Evolutionary conservation across 2,113 vertebrate genomes (phyloP), one percentile per base, ranked within the genome.

Genomic region (Siphamia tubifer): DNA sequence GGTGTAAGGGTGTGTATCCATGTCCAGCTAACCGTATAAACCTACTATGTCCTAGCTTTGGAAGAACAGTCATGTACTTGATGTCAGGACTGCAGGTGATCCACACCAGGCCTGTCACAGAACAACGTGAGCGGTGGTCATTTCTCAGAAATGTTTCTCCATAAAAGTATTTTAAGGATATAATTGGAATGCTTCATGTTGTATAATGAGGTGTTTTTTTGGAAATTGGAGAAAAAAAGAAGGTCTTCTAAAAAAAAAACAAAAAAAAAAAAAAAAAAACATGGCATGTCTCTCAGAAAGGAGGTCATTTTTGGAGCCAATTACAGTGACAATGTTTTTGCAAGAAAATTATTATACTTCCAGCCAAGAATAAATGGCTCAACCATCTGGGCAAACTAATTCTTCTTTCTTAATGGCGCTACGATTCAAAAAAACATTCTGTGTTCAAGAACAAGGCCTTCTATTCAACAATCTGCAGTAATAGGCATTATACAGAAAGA

Each of bases 381-480:
- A 30, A 79, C 71, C 71, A 79, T 79, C 66, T 83, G 67, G 71
- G 51, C 47, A 35, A 48, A 58, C 39, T 62, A 39, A 70, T 66
- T 74, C 51, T 38, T 79, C 66, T 45, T 24, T 61, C 58, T 69
- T 54, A 52, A 48, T 52, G 36, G 42, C 21, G 31, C 25, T 20
- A 47, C 47, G 21, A 27, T 68, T 56, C 56, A 72, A 58, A 75
- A 58, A 75, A 63, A n/a, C 19, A 17, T 3, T 39, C 16, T 19
- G 47, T 34, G 17, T 45, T 48, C 4, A 20, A 27, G 52, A 58
- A 64, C 68, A 68, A 68, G 62, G 68, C 34, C 24, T 12, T 43
- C 28, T 13, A 55, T 64, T 81, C 21, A 65, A n/a, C n/a, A n/a
- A 44, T 31, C 53, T 34, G 39, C 17, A 7, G 72, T 44, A 39